Conservation (phyloP, 2,888 invertebrate species). For the Diaphora mendica region DNA sequence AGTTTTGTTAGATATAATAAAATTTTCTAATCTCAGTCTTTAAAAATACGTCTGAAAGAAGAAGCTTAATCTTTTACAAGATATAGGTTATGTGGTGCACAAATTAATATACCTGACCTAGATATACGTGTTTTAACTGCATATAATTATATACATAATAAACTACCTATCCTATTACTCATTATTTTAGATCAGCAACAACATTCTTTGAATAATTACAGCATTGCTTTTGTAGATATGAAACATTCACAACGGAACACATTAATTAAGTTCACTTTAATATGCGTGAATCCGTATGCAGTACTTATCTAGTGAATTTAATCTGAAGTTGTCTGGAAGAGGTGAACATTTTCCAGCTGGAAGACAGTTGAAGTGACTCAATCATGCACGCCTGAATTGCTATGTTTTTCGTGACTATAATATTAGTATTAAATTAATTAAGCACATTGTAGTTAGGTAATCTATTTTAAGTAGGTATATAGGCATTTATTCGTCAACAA, state of each 20-base stretch:
- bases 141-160: not conserved
- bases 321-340: not conserved
- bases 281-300: not conserved
- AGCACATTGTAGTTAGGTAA: not conserved
- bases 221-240: not conserved
- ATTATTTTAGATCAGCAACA: not conserved
- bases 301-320: not conserved
- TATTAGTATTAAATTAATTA: not conserved
- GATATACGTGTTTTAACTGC: not conserved
- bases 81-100: not conserved
- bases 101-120: constrained; percentile 1
- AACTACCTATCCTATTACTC: not conserved
- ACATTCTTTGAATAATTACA: not conserved
- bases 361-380: not conserved
- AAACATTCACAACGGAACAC: constrained; percentile 4
- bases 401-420: not conserved
- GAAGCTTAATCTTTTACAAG: not conserved
- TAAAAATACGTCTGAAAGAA: not conserved
- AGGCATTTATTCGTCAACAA: not conserved
- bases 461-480: not conserved
- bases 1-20: not conserved
- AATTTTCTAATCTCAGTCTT: not conserved
- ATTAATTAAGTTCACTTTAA: not conserved
- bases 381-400: not conserved
- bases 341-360: not conserved